Conservation (phyloP, 2,113 vertebrate species). For the Xenopus laevis region DNA sequence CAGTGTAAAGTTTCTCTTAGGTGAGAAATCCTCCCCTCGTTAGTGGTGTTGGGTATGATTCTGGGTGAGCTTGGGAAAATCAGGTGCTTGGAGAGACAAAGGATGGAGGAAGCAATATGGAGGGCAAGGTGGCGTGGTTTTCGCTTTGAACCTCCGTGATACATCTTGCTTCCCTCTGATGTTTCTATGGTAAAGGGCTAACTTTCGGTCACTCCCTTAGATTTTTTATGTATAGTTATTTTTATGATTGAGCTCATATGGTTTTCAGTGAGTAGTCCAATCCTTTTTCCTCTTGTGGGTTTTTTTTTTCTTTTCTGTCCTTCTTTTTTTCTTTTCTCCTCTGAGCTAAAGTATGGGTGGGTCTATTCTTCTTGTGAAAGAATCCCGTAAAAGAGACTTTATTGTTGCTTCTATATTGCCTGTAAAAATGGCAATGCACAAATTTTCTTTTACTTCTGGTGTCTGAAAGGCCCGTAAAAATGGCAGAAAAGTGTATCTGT, state of each 20-base stretch:
- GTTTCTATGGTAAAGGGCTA: background rate
- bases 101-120: background rate
- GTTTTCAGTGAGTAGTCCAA: background rate
- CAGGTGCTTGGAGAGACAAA: background rate
- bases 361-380: too few relatives aligned
- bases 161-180: background rate
- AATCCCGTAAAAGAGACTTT: too few relatives aligned
- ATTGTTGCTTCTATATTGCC: too few relatives aligned
- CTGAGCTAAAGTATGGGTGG: too few relatives aligned
- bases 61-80: background rate
- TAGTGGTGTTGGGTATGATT: background rate
- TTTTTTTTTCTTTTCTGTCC: too few relatives aligned
- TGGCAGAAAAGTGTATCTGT: too few relatives aligned
- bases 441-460: too few relatives aligned
- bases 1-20: background rate
- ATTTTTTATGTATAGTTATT: background rate
- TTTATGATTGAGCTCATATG: background rate
- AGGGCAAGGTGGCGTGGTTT: background rate
- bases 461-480: too few relatives aligned
- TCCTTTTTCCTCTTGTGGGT: too few relatives aligned
- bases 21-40: background rate
- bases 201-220: background rate
- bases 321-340: too few relatives aligned
- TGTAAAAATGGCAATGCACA: too few relatives aligned
- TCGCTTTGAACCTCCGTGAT: background rate